phyloP scores from a whole-genome alignment of 2,888 invertebrate genomes.

The Bellardia bayeri region DNA sequence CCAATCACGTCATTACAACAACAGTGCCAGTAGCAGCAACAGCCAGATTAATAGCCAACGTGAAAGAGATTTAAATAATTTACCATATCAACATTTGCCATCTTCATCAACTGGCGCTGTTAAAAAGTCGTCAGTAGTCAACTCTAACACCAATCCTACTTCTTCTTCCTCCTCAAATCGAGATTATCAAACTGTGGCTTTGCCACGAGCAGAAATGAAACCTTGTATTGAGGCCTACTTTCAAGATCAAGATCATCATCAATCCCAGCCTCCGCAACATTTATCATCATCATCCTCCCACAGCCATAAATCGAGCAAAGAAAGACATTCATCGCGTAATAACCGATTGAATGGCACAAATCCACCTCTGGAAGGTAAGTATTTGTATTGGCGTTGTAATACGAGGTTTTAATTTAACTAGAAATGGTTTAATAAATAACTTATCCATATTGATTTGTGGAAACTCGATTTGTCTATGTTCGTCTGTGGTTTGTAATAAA shows the following conservation, averaged over 20 bases:
- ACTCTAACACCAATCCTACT: conserved; percentile 39
- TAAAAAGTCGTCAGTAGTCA: conserved; percentile 29
- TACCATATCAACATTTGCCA: conserved; percentile 71
- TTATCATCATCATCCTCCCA: conserved; percentile 70
- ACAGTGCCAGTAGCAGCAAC: neutral
- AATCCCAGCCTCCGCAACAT: conserved; percentile 75
- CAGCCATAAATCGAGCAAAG: conserved; percentile 78
- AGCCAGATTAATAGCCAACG: conserved; percentile 58
- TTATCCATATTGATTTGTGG: no score
- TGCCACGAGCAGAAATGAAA: conserved; percentile 89
- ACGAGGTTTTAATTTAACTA: neutral
- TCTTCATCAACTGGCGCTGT: conserved; percentile 70
- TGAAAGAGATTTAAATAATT: conserved; percentile 64
- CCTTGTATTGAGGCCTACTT: conserved; percentile 90
- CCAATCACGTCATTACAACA: conserved; percentile 48
- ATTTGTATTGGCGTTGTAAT: conserved; percentile 31
- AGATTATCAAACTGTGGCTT: conserved; percentile 83
- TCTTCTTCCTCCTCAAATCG: conserved; percentile 69
- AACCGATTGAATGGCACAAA: conserved; percentile 82
- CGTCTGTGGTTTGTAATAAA: no score
- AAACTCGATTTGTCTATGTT: no score
- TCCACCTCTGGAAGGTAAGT: conserved; percentile 84
- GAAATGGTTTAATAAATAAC: neutral
- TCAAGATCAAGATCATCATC: conserved; percentile 87
- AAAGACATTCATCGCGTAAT: conserved; percentile 76